These are phyloP conservation scores for Psilanteris sp. DNA, from an alignment of 1,140 invertebrate species.

Conservation along the genomic window DNA sequence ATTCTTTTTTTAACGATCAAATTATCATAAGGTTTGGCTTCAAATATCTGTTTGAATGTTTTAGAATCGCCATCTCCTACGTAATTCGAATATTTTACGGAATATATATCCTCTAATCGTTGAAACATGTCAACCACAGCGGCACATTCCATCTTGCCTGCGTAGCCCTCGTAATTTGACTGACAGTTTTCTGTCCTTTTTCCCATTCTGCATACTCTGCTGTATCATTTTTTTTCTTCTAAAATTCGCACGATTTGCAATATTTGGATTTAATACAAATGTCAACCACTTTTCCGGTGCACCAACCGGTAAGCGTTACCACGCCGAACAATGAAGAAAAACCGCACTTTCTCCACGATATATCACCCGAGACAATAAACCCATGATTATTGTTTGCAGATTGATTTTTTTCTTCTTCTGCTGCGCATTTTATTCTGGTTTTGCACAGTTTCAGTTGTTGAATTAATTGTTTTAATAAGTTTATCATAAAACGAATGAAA, in stretches of 20 bases:
- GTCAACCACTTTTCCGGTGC: conserved; percentile 56
- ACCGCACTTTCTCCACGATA: conserved; percentile 5
- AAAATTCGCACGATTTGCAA: conserved; percentile 35
- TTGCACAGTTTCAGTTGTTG: not conserved
- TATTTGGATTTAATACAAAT: conserved; percentile 43
- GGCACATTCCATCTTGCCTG: conserved; percentile 38
- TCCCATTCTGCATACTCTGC: conserved; percentile 16
- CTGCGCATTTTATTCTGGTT: no score
- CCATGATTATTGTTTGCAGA: no score
- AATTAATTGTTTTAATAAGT: no score
- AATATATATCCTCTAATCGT: conserved; percentile 15
- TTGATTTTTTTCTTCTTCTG: not conserved
- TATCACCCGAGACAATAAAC: not conserved
- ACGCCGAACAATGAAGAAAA: no score
- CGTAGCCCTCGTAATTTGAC: conserved; percentile 23
- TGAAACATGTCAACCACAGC: conserved; percentile 37
- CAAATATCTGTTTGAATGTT: conserved; percentile 6
- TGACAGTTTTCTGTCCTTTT: no score
- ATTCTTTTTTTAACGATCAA: conserved; percentile 48
- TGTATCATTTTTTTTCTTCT: not conserved
- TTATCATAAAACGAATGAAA: no score
- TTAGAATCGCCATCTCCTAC: conserved; percentile 1
- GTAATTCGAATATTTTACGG: not conserved
- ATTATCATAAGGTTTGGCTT: conserved; percentile 34
- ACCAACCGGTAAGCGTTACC: conserved; percentile 45